Evolutionary conservation across 1,140 invertebrate species (phyloP).

Genomic region (Ganaspis sp.): DNA sequence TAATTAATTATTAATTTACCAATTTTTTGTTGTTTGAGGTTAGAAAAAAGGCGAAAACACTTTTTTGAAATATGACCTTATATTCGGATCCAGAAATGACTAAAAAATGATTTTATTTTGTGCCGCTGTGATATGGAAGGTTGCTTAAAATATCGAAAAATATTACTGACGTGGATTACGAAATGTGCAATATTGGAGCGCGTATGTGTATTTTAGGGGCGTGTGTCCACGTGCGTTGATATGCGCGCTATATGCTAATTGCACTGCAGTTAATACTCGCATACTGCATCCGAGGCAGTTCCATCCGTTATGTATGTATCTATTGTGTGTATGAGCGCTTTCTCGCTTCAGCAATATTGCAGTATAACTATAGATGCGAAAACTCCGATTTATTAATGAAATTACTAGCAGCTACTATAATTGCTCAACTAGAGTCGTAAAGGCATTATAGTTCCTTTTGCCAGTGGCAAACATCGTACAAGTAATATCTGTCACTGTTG

Average conservation of each 20-base stretch:
- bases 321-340: not conserved
- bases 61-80: too few relatives aligned
- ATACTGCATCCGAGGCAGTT: not conserved
- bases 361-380: not conserved
- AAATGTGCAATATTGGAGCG: not conserved
- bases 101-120: too few relatives aligned
- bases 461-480: not conserved
- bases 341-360: not conserved
- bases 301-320: not conserved
- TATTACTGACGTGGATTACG: not conserved
- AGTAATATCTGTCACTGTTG: not conserved
- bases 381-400: not conserved
- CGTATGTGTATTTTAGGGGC: not conserved
- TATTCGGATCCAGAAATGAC: too few relatives aligned
- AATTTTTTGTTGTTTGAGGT: too few relatives aligned
- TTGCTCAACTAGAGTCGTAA: not conserved
- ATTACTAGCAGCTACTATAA: not conserved
- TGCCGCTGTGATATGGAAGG: too few relatives aligned
- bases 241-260: not conserved
- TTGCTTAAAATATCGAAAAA: not conserved
- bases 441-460: conserved; percentile 5
- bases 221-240: not conserved
- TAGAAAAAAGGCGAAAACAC: too few relatives aligned
- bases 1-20: too few relatives aligned
- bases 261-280: conserved; percentile 8